Percentiles rank a stretch among this genome's conserved stretches.
phyloP scores from a whole-genome alignment of 2,888 invertebrate species.

The Nephrotoma flavescens region DNA sequence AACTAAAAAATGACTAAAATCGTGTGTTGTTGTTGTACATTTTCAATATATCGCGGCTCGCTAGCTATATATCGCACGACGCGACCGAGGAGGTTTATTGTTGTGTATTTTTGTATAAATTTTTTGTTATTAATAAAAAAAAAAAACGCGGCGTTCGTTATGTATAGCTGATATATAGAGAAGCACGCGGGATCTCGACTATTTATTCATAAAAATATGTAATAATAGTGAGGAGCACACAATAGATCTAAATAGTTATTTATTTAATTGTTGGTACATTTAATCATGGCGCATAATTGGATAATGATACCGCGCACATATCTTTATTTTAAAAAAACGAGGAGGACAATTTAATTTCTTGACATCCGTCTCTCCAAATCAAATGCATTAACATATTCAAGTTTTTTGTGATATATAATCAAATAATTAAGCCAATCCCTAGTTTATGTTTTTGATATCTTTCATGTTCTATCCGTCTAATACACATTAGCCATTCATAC shows the following conservation, averaged over 20 bases:
- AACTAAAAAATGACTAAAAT: constrained; percentile 6
- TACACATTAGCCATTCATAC: background rate
- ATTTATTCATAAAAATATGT: background rate
- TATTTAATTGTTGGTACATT: background rate
- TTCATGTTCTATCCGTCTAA: background rate
- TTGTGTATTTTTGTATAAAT: background rate
- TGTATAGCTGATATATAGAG: background rate
- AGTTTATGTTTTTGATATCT: background rate
- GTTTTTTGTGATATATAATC: background rate
- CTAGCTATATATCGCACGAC: background rate
- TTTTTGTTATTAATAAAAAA: background rate
- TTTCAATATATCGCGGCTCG: background rate
- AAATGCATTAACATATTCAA: background rate
- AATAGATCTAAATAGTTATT: background rate
- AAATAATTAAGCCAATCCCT: background rate
- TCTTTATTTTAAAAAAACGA: background rate
- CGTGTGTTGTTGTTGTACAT: background rate
- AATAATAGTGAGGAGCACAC: background rate
- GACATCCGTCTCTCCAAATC: background rate
- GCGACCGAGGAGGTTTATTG: background rate
- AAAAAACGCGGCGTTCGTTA: background rate
- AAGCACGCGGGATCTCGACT: background rate
- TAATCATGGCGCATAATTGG: background rate
- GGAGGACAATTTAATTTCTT: background rate
- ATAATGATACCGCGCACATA: background rate